A percentile compares a stretch with the other conserved stretches of the same genome.
Conservation (phyloP, 1,140 invertebrate species). For the Drosophila yakuba region DNA sequence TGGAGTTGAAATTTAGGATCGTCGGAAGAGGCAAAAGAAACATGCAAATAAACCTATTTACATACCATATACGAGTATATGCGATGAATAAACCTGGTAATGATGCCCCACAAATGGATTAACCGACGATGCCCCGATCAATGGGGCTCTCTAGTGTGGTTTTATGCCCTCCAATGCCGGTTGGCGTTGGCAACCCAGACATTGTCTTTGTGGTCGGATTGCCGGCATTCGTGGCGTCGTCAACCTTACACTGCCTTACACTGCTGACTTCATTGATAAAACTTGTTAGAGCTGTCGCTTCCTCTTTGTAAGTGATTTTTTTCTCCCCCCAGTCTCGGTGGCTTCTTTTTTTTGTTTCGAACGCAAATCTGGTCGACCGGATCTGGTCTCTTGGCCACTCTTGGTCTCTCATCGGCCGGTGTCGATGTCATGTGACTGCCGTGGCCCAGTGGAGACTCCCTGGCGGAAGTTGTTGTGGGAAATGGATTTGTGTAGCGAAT, state of each 20-base stretch:
- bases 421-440: slow-evolving; percentile 63
- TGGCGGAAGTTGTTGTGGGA: slow-evolving; percentile 29
- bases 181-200: slow-evolving; percentile 7
- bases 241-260: slow-evolving; percentile 37
- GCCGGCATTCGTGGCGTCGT: slow-evolving; percentile 30
- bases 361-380: slow-evolving; percentile 55
- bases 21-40: slow-evolving; percentile 22
- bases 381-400: slow-evolving; percentile 5
- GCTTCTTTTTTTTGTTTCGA: slow-evolving; percentile 8
- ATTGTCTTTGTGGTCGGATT: slow-evolving; percentile 58
- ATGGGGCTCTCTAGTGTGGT: slow-evolving; percentile 58
- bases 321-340: slow-evolving; percentile 10
- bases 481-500: slow-evolving; percentile 22
- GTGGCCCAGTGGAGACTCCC: slow-evolving; percentile 42
- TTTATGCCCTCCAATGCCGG: slow-evolving; percentile 50
- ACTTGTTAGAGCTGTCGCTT: slow-evolving; percentile 68
- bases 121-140: slow-evolving; percentile 47
- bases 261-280: slow-evolving; percentile 69
- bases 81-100: slow-evolving; percentile 51
- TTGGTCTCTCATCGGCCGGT: slow-evolving; percentile 16
- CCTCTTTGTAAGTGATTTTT: slow-evolving; percentile 77
- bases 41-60: slow-evolving; percentile 48
- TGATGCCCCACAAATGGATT: slow-evolving; percentile 53
- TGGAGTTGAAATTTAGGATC: slow-evolving; percentile 40
- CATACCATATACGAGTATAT: slow-evolving; percentile 32